These are phyloP conservation scores for Myiotriccus ornatus DNA, from an alignment of 2,797 vertebrate species.

Conservation along the genomic window DNA sequence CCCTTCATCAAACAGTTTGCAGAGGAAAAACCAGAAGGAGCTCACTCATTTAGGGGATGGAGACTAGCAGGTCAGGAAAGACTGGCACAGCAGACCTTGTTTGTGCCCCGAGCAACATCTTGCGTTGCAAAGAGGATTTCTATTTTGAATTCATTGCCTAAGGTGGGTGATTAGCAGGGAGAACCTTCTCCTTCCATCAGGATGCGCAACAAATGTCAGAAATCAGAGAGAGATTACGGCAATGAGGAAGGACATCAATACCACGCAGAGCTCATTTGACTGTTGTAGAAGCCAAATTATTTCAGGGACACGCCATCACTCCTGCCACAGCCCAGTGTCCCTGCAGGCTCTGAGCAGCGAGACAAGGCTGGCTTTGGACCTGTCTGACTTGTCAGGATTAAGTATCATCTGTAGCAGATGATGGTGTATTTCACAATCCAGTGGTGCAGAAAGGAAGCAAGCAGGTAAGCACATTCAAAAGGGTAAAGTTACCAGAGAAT, in stretches of 20 bases:
- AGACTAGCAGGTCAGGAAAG: not conserved
- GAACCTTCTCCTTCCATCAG: slow-evolving; percentile 68
- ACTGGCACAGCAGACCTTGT: not conserved
- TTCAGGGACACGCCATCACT: not conserved
- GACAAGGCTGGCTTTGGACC: slow-evolving; percentile 24
- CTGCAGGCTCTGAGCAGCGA: not conserved
- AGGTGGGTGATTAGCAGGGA: slow-evolving; percentile 56
- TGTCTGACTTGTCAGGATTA: not conserved
- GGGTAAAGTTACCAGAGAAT: not conserved
- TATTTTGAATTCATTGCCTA: slow-evolving; percentile 16
- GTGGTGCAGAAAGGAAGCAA: slow-evolving; percentile 10
- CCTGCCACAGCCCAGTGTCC: slow-evolving; percentile 1
- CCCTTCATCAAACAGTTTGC: not conserved
- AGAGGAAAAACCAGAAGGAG: not conserved
- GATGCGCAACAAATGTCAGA: slow-evolving; percentile 44
- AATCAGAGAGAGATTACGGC: slow-evolving; percentile 62
- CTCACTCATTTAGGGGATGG: not conserved
- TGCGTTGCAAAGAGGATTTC: not conserved
- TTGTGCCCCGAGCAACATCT: not conserved
- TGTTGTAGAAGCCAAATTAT: slow-evolving; percentile 43
- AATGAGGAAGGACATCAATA: slow-evolving; percentile 56
- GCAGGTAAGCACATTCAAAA: not conserved
- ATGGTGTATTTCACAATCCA: slow-evolving; percentile 10
- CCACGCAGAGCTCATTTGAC: slow-evolving; percentile 46
- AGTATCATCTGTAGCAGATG: not conserved